phyloP scores from a whole-genome alignment of 2,888 invertebrate species.

The Monopis laevigella region DNA sequence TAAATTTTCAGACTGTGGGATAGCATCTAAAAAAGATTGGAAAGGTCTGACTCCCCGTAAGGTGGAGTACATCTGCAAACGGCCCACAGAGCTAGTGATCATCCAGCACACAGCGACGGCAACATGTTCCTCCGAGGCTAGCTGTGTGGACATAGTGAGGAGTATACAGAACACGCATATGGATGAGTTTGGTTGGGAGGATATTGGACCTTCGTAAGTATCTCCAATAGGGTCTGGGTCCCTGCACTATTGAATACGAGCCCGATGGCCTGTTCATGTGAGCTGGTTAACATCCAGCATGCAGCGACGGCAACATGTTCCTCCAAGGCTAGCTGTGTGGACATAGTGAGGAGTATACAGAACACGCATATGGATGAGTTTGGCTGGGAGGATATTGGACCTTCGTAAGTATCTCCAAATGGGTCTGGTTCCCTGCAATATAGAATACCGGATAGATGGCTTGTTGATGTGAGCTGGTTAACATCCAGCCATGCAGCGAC shows the following conservation, averaged over 20 bases:
- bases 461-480: slow-evolving; percentile 54
- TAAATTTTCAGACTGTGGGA: slow-evolving; percentile 29
- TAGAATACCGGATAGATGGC: too few species aligned
- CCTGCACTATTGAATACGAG: too few species aligned
- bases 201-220: slow-evolving; percentile 68
- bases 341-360: slow-evolving; percentile 56
- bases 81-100: slow-evolving; percentile 65
- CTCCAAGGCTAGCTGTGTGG: slow-evolving; percentile 46
- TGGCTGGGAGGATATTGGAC: slow-evolving; percentile 62
- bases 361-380: slow-evolving; percentile 54
- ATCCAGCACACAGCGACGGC: slow-evolving; percentile 67
- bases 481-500: slow-evolving; percentile 69
- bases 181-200: slow-evolving; percentile 48
- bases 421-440: too few species aligned
- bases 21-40: slow-evolving; percentile 69
- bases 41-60: slow-evolving; percentile 52
- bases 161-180: slow-evolving; percentile 63
- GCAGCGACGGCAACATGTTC: slow-evolving; percentile 58
- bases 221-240: too few species aligned
- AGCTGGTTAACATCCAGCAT: slow-evolving; percentile 66
- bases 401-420: slow-evolving; percentile 66
- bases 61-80: slow-evolving; percentile 64
- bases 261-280: slow-evolving; percentile 63
- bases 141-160: slow-evolving; percentile 50
- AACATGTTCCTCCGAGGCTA: slow-evolving; percentile 42